Conservation (phyloP, 2,113 vertebrate species). For the Chinchilla lanigera region DNA sequence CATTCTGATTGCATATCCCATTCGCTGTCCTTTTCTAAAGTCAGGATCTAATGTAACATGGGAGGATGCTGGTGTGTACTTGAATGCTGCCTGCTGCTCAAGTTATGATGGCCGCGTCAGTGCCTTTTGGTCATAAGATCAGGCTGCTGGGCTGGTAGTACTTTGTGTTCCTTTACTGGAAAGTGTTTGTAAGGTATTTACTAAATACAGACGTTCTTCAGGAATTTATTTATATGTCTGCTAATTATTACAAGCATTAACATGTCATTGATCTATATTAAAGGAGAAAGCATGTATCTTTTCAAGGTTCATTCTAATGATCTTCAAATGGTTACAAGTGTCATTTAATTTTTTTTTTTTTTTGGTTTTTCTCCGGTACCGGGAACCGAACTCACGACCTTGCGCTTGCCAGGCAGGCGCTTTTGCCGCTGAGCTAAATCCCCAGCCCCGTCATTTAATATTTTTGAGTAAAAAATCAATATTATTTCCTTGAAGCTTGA, state of each 20-base stretch:
- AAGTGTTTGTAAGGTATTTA: constrained; percentile 3
- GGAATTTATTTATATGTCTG: background rate
- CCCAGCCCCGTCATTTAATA: no score
- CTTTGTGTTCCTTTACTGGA: constrained; percentile 28
- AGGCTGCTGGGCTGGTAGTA: constrained; percentile 40
- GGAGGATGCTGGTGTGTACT: background rate
- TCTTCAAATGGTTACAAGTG: background rate
- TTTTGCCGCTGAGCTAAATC: no score
- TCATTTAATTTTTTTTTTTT: no score
- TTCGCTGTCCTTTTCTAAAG: background rate
- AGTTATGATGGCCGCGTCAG: no score
- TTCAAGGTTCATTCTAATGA: background rate
- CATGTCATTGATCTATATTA: background rate
- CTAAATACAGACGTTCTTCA: background rate
- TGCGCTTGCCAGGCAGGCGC: no score
- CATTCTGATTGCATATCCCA: background rate
- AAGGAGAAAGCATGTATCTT: background rate
- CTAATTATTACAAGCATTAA: constrained; percentile 59
- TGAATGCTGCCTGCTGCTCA: background rate
- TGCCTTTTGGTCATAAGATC: constrained; percentile 29
- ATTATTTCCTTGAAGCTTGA: background rate
- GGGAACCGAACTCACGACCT: no score
- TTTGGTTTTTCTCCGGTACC: no score
- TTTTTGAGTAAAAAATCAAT: background rate
- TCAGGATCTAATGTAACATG: background rate